Percentiles rank a stretch among this genome's conserved stretches.
phyloP scores from a whole-genome alignment of 2,113 vertebrate species.

The human region DNA sequence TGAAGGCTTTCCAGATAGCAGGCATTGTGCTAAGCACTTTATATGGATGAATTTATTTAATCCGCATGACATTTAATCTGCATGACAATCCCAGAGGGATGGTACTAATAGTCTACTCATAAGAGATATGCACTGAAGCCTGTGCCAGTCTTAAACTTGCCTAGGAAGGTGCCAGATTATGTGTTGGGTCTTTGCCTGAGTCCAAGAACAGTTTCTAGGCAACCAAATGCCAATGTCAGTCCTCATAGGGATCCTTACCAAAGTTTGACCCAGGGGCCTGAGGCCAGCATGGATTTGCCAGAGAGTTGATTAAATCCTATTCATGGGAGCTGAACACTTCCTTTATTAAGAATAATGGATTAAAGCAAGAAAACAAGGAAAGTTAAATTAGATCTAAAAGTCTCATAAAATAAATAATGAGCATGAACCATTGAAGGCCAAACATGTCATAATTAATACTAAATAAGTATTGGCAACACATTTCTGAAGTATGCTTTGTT shows the following conservation, averaged over 20 bases:
- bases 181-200: neutral
- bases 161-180: neutral
- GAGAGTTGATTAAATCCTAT: constrained; percentile 35
- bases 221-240: neutral
- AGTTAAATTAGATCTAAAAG: constrained; percentile 46
- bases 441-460: constrained; percentile 38
- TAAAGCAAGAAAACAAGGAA: constrained; percentile 52
- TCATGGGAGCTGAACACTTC: neutral
- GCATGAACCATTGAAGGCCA: constrained; percentile 40
- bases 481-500: constrained; percentile 49
- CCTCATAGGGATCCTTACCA: neutral
- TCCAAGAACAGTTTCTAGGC: neutral
- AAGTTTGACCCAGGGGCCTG: neutral
- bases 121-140: neutral
- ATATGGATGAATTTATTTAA: neutral
- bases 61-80: neutral
- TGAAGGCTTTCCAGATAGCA: neutral
- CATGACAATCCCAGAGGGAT: neutral
- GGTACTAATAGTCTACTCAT: neutral
- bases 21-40: neutral
- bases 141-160: neutral
- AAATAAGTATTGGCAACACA: constrained; percentile 5
- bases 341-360: constrained; percentile 44
- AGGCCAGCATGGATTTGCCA: neutral
- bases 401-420: constrained; percentile 46